Evolutionary conservation across 1,140 invertebrate genomes (phyloP).

Genomic region (Bombus superbus): DNA sequence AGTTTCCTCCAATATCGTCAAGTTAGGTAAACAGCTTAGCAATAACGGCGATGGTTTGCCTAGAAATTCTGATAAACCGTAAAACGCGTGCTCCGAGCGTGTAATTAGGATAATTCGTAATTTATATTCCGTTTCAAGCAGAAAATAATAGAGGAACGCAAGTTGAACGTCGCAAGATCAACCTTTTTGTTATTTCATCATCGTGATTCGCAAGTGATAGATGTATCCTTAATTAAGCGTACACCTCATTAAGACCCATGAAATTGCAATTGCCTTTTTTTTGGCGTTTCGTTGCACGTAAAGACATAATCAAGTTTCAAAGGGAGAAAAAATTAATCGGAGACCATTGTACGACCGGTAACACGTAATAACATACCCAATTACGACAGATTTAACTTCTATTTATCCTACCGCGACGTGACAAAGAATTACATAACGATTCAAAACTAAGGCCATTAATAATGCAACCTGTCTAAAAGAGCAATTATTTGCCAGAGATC

Average conservation of each 20-base stretch:
- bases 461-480: neutral
- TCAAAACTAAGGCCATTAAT: neutral
- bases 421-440: neutral
- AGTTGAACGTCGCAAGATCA: neutral
- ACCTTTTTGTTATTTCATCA: neutral
- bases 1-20: neutral
- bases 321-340: neutral
- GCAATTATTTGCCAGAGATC: neutral
- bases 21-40: neutral
- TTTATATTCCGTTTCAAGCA: neutral
- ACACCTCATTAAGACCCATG: neutral
- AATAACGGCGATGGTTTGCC: neutral
- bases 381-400: neutral
- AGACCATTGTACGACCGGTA: neutral
- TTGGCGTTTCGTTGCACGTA: neutral
- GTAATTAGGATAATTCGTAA: neutral
- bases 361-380: neutral
- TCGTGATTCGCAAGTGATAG: neutral
- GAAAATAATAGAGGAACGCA: neutral
- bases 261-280: conserved; percentile 8
- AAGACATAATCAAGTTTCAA: neutral
- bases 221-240: conserved; percentile 20
- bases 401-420: neutral
- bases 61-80: neutral
- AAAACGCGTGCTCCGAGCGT: neutral